These are phyloP conservation scores for Vidua chalybeata DNA, from an alignment of 2,113 vertebrate species.

Conservation along the genomic window DNA sequence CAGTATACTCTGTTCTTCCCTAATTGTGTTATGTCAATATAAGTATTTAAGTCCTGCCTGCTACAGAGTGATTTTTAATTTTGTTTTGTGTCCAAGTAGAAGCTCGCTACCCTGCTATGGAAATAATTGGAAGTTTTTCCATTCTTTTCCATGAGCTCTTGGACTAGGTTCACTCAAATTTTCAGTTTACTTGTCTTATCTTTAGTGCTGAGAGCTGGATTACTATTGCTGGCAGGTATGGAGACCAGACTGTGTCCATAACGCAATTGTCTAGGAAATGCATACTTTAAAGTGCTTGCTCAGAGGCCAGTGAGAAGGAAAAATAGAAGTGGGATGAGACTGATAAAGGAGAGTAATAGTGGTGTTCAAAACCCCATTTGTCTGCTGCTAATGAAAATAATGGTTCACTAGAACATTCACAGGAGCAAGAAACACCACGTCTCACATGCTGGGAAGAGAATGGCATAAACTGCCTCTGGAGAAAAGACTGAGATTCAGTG, in stretches of 20 bases:
- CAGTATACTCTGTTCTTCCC: neutral
- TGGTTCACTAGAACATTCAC: neutral
- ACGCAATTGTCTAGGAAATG: neutral
- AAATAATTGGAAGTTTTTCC: neutral
- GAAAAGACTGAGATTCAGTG: neutral
- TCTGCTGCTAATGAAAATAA: neutral
- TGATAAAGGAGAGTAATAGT: neutral
- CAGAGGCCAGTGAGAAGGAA: neutral
- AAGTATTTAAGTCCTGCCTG: neutral
- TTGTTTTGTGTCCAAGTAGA: neutral
- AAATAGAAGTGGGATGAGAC: neutral
- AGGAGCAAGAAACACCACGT: neutral
- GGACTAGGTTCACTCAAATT: neutral
- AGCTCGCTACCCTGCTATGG: neutral
- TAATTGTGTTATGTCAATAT: neutral
- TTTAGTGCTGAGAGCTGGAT: neutral
- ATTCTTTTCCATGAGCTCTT: neutral
- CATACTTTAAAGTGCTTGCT: neutral
- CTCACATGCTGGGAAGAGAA: neutral
- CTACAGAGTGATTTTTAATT: neutral
- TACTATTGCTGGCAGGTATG: neutral
- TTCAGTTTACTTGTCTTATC: neutral
- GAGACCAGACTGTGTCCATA: neutral
- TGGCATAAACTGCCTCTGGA: neutral
- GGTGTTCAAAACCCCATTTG: neutral